phyloP scores from a whole-genome alignment of 2,113 vertebrate species.

The Datnioides undecimradiatus region DNA sequence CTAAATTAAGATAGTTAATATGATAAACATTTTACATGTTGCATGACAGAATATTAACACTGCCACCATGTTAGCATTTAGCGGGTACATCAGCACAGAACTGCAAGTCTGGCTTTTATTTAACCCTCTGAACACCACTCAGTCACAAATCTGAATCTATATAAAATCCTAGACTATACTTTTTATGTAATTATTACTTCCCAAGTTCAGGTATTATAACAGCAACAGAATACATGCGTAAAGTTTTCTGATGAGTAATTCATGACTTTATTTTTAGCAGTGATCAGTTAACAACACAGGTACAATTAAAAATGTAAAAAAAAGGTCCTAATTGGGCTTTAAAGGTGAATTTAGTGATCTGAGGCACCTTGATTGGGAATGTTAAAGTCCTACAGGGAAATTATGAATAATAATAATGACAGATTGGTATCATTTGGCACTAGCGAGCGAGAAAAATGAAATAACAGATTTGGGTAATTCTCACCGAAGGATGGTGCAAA shows the following conservation, averaged over 20 bases:
- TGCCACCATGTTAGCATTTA: too few relatives aligned
- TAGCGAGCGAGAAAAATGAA: neutral
- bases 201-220: neutral
- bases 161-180: too few relatives aligned
- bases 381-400: neutral
- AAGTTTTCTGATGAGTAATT: too few relatives aligned
- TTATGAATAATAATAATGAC: neutral
- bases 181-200: too few relatives aligned
- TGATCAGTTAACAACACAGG: neutral
- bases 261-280: neutral
- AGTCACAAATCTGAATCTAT: too few relatives aligned
- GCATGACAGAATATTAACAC: too few relatives aligned
- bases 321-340: neutral
- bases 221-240: too few relatives aligned
- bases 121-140: too few relatives aligned
- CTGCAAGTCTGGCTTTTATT: too few relatives aligned
- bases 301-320: neutral
- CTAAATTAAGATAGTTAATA: neutral
- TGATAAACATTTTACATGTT: too few relatives aligned
- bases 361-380: neutral
- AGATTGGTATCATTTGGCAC: neutral
- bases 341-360: neutral
- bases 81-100: too few relatives aligned
- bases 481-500: neutral
- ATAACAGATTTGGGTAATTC: neutral